phyloP scores from a whole-genome alignment of 2,888 invertebrate genomes.

The Eulithis prunata region DNA sequence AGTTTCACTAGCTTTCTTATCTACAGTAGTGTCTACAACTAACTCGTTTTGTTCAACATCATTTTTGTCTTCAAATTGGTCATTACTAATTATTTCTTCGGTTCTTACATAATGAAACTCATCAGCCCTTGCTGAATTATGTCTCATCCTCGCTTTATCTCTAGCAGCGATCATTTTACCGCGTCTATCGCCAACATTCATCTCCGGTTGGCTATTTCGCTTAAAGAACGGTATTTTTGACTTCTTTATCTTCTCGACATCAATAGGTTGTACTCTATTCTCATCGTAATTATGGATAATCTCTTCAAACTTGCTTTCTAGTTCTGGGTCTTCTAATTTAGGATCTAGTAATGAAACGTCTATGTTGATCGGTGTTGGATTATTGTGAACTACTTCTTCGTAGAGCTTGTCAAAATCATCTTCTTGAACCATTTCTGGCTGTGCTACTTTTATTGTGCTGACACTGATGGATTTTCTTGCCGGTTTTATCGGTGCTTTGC shows the following conservation, averaged over 20 bases:
- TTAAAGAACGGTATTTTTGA: conserved; percentile 67
- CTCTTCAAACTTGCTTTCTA: conserved; percentile 72
- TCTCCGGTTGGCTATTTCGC: conserved; percentile 58
- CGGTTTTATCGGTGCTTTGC: conserved; percentile 28
- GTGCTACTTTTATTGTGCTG: conserved; percentile 40
- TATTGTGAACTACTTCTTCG: conserved; percentile 58
- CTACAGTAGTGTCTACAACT: not conserved
- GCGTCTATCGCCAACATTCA: conserved; percentile 32
- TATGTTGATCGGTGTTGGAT: conserved; percentile 34
- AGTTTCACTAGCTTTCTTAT: conserved; percentile 17
- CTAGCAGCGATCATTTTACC: conserved; percentile 41
- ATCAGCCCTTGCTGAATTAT: conserved; percentile 30
- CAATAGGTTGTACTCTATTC: conserved; percentile 50
- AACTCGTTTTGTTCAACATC: not conserved
- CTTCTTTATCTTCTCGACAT: conserved; percentile 50
- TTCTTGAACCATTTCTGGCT: conserved; percentile 45
- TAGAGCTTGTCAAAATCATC: conserved; percentile 76
- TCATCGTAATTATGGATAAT: conserved; percentile 74
- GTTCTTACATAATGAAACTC: not conserved
- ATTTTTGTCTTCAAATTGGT: not conserved
- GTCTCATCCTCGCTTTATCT: conserved; percentile 37
- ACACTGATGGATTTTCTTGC: conserved; percentile 32
- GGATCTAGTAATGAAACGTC: conserved; percentile 51
- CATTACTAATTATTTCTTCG: not conserved
- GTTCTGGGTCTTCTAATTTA: conserved; percentile 60